Base-by-base conservation (phyloP, 2,888 invertebrate species). In the Eledone cirrhosa region DNA sequence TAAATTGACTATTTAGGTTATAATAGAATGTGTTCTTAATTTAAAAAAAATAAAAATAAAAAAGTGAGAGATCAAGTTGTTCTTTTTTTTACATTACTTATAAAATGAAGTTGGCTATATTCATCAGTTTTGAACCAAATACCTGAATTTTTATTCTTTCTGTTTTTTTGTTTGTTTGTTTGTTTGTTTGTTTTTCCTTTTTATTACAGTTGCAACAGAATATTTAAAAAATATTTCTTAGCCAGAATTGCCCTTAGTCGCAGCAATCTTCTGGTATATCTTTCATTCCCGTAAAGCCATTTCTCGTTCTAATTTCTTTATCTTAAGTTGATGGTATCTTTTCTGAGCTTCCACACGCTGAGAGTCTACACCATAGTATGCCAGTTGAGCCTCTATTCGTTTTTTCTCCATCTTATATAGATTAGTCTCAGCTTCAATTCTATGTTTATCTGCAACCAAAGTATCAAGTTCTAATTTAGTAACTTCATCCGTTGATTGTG, bases 381-480 rank as follows among this genome's bases (percentile, higher is more conserved):
- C 72, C 31, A 72, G 72, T 41, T 72, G 72, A 41, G 72, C 72
- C 22, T 72, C 72, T n/a, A 72, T 72, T 72, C 72, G 27, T 41
- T 72, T 72, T 33, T 33, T 72, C 41, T 72, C 72, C 72, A 72
- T 72, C 13, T 72, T 72, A 72, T 72, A 72, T 72, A 72, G 31
- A 72, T 72, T 72, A 41, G 72, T 72, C 41, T 72, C 72, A 11
- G 72, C 72, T 41, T 72, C 72, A 72, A 72, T 72, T 33, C 72
- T 72, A n/a, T 72, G 72, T 41, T 72, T 72, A 41, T 72, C 72
- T n/a, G 72, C 72, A 33, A 72, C 72, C 72, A 72, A 41, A 72
- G 72, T 72, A 72, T 72, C 72, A 41, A 72, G 72, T 72, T 72
- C 72, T 41, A 72, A 31, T 72, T 72, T 72, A 41, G 72, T 72